Evolutionary conservation across 1,140 invertebrate species (phyloP), one percentile per base, ranked within the genome.

Genomic region (Sycobia sp.): DNA sequence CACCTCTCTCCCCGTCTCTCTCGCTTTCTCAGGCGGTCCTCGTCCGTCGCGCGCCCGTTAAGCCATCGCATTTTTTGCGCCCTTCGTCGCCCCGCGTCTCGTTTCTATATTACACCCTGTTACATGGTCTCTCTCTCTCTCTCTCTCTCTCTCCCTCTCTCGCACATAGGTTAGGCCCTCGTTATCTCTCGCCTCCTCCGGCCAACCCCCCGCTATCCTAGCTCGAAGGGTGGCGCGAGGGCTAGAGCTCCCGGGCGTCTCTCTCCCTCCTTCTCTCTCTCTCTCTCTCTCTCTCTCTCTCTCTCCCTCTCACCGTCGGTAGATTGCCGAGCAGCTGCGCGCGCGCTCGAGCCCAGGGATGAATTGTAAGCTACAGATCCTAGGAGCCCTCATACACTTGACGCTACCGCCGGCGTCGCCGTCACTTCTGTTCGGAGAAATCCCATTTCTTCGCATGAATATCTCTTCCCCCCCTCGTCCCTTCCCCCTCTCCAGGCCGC

Each of bases 331-430:
- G 43, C n/a, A 34, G 27, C 27, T 46, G 54, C 23, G 41, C 25
- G 27, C n/a, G n/a, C n/a, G n/a, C n/a, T n/a, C n/a, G n/a, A n/a
- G n/a, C n/a, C 25, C 4, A 34, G 29, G 43, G 55, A 58, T 58
- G 43, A 58, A 58, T 58, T 16, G 43, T 47, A 58, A 58, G 43
- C 55, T n/a, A 18, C 16, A 47, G 44, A 47, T 58, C 44, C 41
- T 58, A n/a, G n/a, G n/a, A n/a, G n/a, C n/a, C n/a, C n/a, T n/a
- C 29, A n/a, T n/a, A 11, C 23, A n/a, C 16, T 18, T 13, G 32
- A 3, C 22, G 39, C 5, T 5, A 47, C 2, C 23, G n/a, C 0
- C 13, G 14, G 25, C 25, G 23, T 27, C 13, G 47, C 13, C 29
- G 29, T 47, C 55, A 47, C 32, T 47, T 47, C 27, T 20, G 55